Percentiles rank a stretch among this genome's conserved stretches.
These are phyloP conservation scores for Vulpes lagopus DNA, from an alignment of 2,113 vertebrate genomes.

Conservation along the genomic window DNA sequence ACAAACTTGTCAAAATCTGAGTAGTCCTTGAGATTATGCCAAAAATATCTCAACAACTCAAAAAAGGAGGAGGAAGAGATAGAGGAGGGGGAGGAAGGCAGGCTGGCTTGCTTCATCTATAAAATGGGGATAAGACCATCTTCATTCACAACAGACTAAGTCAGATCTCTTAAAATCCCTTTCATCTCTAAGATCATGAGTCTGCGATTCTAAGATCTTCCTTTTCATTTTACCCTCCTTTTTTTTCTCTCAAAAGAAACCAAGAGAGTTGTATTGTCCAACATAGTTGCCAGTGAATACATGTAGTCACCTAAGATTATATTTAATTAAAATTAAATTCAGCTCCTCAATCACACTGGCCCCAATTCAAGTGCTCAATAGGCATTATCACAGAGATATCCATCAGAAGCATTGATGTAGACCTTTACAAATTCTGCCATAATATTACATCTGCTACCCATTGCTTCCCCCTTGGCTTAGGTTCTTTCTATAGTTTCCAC, in stretches of 20 bases:
- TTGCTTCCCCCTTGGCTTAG: background rate
- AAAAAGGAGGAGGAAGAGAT: background rate
- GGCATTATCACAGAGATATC: background rate
- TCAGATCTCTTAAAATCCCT: background rate
- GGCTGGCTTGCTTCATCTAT: background rate
- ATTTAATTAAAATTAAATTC: constrained; percentile 42
- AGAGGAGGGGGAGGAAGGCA: background rate
- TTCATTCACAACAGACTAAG: constrained; percentile 29
- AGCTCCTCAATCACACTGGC: background rate
- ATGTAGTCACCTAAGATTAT: constrained; percentile 1
- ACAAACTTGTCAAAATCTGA: constrained; percentile 22
- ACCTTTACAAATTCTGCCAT: background rate
- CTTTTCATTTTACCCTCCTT: background rate
- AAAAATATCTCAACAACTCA: background rate
- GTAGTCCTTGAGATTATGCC: constrained; percentile 25
- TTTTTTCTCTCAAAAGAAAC: constrained; percentile 42
- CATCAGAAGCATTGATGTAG: background rate
- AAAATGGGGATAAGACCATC: background rate
- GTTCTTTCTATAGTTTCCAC: background rate
- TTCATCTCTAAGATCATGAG: background rate
- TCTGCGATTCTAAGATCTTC: background rate
- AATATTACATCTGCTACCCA: background rate
- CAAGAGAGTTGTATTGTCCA: background rate
- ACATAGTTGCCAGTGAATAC: background rate
- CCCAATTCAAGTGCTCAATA: background rate